These are phyloP conservation scores for Solen grandis DNA, from an alignment of 1,140 invertebrate species.

Conservation along the genomic window DNA sequence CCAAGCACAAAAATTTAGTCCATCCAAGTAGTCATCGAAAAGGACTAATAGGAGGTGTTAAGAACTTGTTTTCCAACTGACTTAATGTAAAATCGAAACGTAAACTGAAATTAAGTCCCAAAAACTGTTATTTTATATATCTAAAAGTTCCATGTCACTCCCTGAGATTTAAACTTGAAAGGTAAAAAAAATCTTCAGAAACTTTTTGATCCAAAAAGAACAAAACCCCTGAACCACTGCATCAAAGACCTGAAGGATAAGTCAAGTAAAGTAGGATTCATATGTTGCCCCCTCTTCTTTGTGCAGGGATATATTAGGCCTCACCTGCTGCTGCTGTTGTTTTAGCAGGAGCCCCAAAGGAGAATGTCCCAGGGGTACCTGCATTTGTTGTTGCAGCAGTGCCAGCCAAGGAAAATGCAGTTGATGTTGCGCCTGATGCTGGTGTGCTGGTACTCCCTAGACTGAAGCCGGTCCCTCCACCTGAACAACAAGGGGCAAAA, in stretches of 20 bases:
- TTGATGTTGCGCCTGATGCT: slow-evolving; percentile 13
- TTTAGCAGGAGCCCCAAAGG: slow-evolving; percentile 16
- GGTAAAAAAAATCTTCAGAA: not conserved
- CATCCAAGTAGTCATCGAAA: no score
- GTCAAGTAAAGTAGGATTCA: not conserved
- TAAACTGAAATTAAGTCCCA: no score
- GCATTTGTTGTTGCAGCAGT: slow-evolving; percentile 18
- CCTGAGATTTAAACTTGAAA: not conserved
- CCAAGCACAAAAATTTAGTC: no score
- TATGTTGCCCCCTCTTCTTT: not conserved
- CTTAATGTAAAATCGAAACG: no score
- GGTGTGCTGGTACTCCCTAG: slow-evolving; percentile 6
- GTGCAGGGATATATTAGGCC: not conserved
- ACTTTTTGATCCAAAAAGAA: not conserved
- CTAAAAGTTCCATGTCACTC: no score
- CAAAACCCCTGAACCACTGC: not conserved
- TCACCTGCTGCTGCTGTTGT: not conserved
- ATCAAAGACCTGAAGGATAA: not conserved
- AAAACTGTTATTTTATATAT: no score
- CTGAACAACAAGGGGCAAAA: slow-evolving; percentile 6
- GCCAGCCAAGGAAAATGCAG: slow-evolving; percentile 18
- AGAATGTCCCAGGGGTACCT: slow-evolving; percentile 25
- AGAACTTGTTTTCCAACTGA: no score
- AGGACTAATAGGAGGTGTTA: no score
- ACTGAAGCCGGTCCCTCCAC: not conserved